Percentiles rank a stretch among this genome's conserved stretches.
Conservation (phyloP, 2,113 vertebrate genomes). For the Apistogramma diplotaenia region DNA sequence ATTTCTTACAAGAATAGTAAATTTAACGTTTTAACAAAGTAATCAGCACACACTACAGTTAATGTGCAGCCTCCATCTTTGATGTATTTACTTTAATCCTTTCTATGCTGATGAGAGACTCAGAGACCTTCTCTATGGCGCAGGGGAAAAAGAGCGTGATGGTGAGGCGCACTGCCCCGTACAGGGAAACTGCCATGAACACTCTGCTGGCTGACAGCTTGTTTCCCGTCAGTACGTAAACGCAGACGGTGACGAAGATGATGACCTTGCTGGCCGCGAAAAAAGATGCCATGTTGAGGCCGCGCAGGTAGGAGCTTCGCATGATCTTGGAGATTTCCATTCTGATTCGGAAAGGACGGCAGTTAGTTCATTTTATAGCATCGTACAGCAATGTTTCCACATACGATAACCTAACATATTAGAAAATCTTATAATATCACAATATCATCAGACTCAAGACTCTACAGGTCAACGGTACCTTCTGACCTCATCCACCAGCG, state of each 20-base stretch:
- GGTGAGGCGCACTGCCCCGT: conserved; percentile 85
- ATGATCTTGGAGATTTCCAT: conserved; percentile 90
- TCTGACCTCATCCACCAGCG: conserved; percentile 83
- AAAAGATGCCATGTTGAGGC: conserved; percentile 92
- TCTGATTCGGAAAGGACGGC: not conserved
- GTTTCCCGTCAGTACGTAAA: conserved; percentile 86
- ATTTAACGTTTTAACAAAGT: not conserved
- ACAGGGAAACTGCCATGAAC: conserved; percentile 88
- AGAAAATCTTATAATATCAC: not conserved
- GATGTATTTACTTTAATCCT: conserved; percentile 85
- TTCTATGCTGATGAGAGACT: conserved; percentile 86
- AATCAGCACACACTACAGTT: not conserved
- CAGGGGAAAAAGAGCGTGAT: conserved; percentile 93
- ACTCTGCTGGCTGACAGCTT: conserved; percentile 85
- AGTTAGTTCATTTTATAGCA: not conserved
- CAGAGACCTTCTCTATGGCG: conserved; percentile 87
- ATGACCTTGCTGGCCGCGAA: conserved; percentile 92
- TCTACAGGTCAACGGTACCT: conserved; percentile 63
- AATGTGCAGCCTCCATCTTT: not conserved
- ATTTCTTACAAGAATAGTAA: conserved; percentile 69
- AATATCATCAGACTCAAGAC: not conserved
- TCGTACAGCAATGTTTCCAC: not conserved
- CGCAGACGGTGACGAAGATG: conserved; percentile 88
- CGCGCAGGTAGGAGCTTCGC: conserved; percentile 92
- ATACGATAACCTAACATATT: not conserved